Evolutionary conservation across 2,888 invertebrate genomes (phyloP).

Genomic region (Melinopterus prodromus): DNA sequence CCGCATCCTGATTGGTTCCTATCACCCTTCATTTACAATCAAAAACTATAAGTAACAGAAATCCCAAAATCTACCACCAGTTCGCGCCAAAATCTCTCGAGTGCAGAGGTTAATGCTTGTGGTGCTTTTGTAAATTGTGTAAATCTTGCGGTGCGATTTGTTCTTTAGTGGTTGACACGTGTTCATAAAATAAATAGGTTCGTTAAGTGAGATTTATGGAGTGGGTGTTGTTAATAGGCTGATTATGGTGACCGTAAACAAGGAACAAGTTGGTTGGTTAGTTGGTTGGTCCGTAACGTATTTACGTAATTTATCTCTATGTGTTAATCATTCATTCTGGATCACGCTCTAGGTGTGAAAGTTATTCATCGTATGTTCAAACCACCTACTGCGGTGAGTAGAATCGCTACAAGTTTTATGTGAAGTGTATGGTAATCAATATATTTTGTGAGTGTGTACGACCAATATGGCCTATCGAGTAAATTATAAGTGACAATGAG

Average conservation of each 20-base stretch:
- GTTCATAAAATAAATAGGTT: neutral
- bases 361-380: neutral
- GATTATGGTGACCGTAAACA: neutral
- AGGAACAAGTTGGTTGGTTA: neutral
- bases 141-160: neutral
- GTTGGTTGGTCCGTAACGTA: neutral
- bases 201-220: neutral
- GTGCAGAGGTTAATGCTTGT: neutral
- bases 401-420: neutral
- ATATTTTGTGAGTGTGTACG: neutral
- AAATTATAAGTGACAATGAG: neutral
- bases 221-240: neutral
- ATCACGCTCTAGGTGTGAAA: slow-evolving; percentile 4
- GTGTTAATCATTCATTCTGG: neutral
- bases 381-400: neutral
- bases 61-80: neutral
- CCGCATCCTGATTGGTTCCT: slow-evolving; percentile 4
- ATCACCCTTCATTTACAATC: neutral
- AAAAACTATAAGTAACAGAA: neutral
- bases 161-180: neutral
- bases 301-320: neutral
- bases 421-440: neutral
- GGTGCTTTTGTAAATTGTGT: neutral
- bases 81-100: neutral
- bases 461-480: neutral